Evolutionary conservation across 2,113 vertebrate species (phyloP), one percentile per base, ranked within the genome.

Genomic region (Forbesichthys papilliferus): DNA sequence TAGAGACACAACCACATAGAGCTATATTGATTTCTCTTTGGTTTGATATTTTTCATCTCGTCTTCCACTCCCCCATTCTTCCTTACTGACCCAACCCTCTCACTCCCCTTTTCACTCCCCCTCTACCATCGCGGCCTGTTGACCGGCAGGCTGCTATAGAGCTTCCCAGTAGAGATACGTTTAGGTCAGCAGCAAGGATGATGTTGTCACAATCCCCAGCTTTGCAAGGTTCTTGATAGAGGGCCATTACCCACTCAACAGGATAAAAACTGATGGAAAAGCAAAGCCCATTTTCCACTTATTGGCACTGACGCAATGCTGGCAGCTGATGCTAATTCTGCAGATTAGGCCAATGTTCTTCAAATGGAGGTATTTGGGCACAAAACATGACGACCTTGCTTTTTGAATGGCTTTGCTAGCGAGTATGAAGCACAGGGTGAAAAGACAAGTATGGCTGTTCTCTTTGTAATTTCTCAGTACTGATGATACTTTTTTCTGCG

Each of bases 11-110:
- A 67, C 68, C 68, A 77, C 71, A 87, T 68, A 66, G 71, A 79
- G 68, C 74, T 59, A 61, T 73, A 91, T 90, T 76, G 87, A 90
- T 88, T 89, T 88, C 69, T 53, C 33, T 80, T 80, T 69, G 75
- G 76, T 90, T 80, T 87, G 79, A 85, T 68, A 81, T 75, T 66
- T 60, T 64, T 66, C 73, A 76, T 85, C 77, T 81, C 58, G 55
- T 81, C 68, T 46, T 64, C 62, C 54, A 69, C 13, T 46, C 69
- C 71, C 66, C 64, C 64, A 48, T 54, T 68, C 27, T 69, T 46
- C 57, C 27, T 51, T 33, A 48, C 59, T 18, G 36, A 49, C 68
- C 83, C 61, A 57, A 75, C 75, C 68, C 48, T 36, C 3, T 3
- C 61, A 71, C 60, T 66, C 61, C 71, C 67, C 56, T 18, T 53